Percentiles rank a stretch among this genome's conserved stretches.
Evolutionary conservation across 2,888 invertebrate genomes (phyloP).

Genomic region (Eutolmus rufibarbis): DNA sequence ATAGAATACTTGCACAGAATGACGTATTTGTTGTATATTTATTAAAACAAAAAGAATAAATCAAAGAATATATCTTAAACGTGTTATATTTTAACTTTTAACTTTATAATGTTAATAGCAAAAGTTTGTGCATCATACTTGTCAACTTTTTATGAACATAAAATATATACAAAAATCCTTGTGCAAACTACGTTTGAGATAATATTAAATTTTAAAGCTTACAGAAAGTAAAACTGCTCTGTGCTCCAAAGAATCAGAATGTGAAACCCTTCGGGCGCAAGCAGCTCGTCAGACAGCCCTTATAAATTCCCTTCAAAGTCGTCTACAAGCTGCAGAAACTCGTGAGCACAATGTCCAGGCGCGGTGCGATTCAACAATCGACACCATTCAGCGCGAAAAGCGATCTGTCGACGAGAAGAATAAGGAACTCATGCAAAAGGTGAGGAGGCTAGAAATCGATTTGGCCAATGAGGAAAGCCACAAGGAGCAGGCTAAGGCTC

Average conservation of each 20-base stretch:
- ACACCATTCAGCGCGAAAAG: constrained; percentile 77
- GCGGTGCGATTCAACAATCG: constrained; percentile 72
- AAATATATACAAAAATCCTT: not conserved
- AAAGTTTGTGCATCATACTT: too few species aligned
- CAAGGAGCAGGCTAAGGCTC: constrained; percentile 72
- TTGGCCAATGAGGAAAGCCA: constrained; percentile 77
- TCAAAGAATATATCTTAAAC: too few species aligned
- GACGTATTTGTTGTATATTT: too few species aligned
- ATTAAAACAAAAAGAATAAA: too few species aligned
- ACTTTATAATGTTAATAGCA: too few species aligned
- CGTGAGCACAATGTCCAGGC: constrained; percentile 74
- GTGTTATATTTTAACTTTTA: too few species aligned
- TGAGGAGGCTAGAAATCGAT: constrained; percentile 75
- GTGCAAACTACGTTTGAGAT: not conserved
- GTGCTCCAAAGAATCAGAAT: constrained; percentile 76
- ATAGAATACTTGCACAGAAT: too few species aligned
- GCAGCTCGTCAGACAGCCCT: constrained; percentile 83
- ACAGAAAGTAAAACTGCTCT: constrained; percentile 76
- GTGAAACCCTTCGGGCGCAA: constrained; percentile 84
- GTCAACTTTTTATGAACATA: too few species aligned
- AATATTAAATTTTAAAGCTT: constrained; percentile 63
- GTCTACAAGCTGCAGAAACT: constrained; percentile 81
- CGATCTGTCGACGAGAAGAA: constrained; percentile 77
- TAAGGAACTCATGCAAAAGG: constrained; percentile 78
- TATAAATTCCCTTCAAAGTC: constrained; percentile 79